phyloP scores from a whole-genome alignment of 2,888 invertebrate species.

The Tubulanus polymorphus region DNA sequence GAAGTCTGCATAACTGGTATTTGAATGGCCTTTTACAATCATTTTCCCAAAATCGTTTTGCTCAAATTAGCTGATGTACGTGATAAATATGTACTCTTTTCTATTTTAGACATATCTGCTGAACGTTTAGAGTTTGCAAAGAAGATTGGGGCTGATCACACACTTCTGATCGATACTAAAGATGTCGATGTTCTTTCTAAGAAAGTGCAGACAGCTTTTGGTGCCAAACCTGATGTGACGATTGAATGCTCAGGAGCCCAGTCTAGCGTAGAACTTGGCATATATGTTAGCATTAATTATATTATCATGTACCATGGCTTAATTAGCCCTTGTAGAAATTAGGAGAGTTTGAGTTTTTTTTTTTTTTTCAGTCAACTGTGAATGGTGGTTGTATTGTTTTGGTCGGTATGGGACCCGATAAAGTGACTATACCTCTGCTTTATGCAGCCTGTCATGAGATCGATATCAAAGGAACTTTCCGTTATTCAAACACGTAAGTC shows the following conservation, averaged over 20 bases:
- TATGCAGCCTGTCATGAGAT: conserved; percentile 79
- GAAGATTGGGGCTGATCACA: conserved; percentile 48
- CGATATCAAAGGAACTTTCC: conserved; percentile 87
- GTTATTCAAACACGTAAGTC: conserved; percentile 64
- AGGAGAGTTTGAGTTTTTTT: neutral
- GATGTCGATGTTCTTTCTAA: conserved; percentile 34
- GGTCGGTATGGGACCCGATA: conserved; percentile 80
- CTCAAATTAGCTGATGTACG: no score
- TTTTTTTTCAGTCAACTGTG: conserved; percentile 68
- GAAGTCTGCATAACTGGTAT: conserved; percentile 49
- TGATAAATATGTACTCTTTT: no score
- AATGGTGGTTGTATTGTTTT: conserved; percentile 81
- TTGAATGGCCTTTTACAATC: neutral
- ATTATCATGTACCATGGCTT: conserved; percentile 69
- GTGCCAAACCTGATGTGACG: conserved; percentile 64
- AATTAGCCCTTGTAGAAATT: neutral
- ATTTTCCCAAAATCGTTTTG: no score
- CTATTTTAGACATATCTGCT: conserved; percentile 45
- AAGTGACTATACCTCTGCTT: conserved; percentile 76
- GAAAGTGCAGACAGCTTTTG: conserved; percentile 32
- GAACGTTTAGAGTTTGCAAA: conserved; percentile 48
- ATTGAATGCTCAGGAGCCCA: conserved; percentile 88
- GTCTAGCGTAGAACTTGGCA: conserved; percentile 69
- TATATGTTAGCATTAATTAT: conserved; percentile 62
- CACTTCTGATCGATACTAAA: conserved; percentile 37